These are phyloP conservation scores for Sparus aurata DNA, from an alignment of 2,797 vertebrate genomes.

Conservation along the genomic window DNA sequence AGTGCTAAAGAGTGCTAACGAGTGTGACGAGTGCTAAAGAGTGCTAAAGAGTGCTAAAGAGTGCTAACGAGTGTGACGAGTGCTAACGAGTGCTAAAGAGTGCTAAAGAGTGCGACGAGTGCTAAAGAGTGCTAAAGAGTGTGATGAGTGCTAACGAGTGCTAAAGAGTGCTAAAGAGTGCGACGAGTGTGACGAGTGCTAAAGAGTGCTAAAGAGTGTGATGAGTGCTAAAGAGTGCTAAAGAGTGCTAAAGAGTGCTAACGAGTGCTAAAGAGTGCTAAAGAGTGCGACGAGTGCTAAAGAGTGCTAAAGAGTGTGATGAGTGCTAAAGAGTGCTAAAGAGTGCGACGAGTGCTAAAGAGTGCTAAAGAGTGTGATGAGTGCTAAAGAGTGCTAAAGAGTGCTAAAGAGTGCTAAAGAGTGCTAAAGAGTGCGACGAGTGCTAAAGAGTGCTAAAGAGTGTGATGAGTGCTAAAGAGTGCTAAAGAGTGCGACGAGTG, in stretches of 20 bases:
- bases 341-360: constrained; percentile 36
- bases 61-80: too few species aligned
- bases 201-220: constrained; percentile 4
- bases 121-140: too few species aligned
- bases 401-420: constrained; percentile 18
- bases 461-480: constrained; percentile 35
- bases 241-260: too few species aligned
- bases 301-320: constrained; percentile 40
- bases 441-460: constrained; percentile 6
- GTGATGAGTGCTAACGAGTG: constrained; percentile 6
- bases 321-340: constrained; percentile 6
- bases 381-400: constrained; percentile 9
- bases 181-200: too few species aligned
- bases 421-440: constrained; percentile 29
- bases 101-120: too few species aligned
- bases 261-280: constrained; percentile 3
- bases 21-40: neutral
- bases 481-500: constrained; percentile 35
- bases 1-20: too few species aligned
- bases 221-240: constrained; percentile 4
- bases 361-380: constrained; percentile 27
- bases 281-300: too few species aligned
- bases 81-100: constrained; percentile 8
- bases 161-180: neutral
- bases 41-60: too few species aligned